phyloP scores from a whole-genome alignment of 64 coral and sea anemone species.

The Acropora tenuis region DNA sequence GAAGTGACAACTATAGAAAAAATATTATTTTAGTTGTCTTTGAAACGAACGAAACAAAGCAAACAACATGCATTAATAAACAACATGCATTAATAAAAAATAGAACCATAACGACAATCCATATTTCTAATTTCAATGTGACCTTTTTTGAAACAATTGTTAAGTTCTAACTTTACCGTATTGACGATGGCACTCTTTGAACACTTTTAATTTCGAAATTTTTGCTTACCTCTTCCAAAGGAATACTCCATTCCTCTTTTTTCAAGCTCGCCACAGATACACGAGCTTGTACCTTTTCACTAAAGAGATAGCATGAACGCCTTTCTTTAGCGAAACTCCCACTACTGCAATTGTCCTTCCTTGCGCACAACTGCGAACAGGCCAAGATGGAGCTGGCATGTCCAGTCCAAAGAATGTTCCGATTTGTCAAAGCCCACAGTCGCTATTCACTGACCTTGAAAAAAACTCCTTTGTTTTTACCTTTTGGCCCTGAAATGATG shows the following conservation, averaged over 20 bases:
- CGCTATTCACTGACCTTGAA: neutral
- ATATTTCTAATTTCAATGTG: too few relatives aligned
- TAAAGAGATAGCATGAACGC: neutral
- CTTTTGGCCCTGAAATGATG: neutral
- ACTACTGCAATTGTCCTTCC: neutral
- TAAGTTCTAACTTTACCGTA: too few relatives aligned
- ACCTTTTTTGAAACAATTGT: too few relatives aligned
- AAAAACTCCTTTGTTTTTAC: neutral
- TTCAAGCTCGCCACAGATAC: neutral
- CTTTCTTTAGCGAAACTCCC: neutral
- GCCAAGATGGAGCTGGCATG: neutral
- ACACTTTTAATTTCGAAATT: too few relatives aligned
- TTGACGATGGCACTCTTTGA: too few relatives aligned
- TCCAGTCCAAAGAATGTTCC: neutral
- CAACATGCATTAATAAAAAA: too few relatives aligned
- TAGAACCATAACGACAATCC: too few relatives aligned
- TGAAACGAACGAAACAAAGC: too few relatives aligned
- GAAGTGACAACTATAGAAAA: too few relatives aligned
- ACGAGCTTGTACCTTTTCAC: neutral
- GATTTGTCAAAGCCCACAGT: neutral
- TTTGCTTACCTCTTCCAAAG: constrained; percentile 9
- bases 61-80: too few relatives aligned
- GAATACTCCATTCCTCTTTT: neutral
- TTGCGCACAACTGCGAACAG: constrained; percentile 12
- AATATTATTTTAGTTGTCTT: too few relatives aligned